Percentiles rank a stretch among this genome's conserved stretches.
Evolutionary conservation across 1,140 invertebrate species (phyloP).

Genomic region (Venturia canescens): DNA sequence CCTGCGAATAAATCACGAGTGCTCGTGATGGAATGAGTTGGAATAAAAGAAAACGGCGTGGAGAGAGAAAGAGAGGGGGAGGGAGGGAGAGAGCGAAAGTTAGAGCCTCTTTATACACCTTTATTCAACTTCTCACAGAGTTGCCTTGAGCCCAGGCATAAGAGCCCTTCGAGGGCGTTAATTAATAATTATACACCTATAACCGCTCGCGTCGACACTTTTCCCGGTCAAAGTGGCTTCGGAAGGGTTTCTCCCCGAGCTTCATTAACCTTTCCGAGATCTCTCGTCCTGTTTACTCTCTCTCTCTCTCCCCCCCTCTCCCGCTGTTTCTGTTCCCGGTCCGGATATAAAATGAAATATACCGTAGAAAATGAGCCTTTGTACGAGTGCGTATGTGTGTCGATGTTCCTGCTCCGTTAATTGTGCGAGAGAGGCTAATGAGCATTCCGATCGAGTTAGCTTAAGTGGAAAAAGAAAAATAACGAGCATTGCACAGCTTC

Average conservation of each 20-base stretch:
- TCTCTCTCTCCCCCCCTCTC: neutral
- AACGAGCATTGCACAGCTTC: neutral
- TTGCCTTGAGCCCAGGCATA: neutral
- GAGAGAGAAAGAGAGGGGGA: conserved; percentile 1
- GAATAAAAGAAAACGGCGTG: neutral
- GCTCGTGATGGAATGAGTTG: conserved; percentile 32
- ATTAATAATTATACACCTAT: conserved; percentile 47
- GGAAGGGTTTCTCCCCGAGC: conserved; percentile 38
- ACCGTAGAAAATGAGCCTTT: neutral
- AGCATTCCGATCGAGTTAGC: conserved; percentile 35
- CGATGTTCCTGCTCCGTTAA: neutral
- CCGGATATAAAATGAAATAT: neutral
- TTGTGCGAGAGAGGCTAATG: conserved; percentile 45
- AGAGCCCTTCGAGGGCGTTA: conserved; percentile 39
- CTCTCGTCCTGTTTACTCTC: neutral
- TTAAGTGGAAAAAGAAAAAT: conserved; percentile 1
- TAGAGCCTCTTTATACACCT: conserved; percentile 12
- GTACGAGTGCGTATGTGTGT: neutral
- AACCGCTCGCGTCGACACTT: conserved; percentile 43
- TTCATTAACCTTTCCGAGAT: conserved; percentile 43
- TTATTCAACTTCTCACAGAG: neutral
- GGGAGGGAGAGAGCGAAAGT: neutral
- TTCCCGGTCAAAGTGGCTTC: conserved; percentile 37
- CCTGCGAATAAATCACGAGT: conserved; percentile 40
- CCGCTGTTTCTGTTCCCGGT: neutral